Base-by-base conservation (phyloP, 2,888 invertebrate genomes). In the Ophonus ardosiacus region DNA sequence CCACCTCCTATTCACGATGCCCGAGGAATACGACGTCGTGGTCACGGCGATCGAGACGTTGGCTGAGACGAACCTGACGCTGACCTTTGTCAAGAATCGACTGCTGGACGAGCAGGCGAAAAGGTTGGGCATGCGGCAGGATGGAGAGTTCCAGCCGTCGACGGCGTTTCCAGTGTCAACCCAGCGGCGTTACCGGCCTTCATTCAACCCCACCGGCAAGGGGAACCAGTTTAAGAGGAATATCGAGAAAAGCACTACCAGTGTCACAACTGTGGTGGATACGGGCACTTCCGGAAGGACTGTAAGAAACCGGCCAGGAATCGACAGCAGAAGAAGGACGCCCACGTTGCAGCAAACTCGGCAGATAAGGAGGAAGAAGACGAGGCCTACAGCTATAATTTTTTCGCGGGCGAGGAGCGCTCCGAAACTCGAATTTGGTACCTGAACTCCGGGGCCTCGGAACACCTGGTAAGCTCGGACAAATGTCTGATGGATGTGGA, bases 41-140 rank as follows among this genome's bases (percentile, higher is more conserved):
- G 87, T 88, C 4, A 87, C 87, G 13, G 88, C 88, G 13, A 24
- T 88, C 56, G 88, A 87, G 82, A 87, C 87, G 3, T 31, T 84
- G 7, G n/a, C 80, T 10, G 63, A 74, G n/a, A 71, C 74, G 6
- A 85, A 86, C 40, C 65, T 87, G 51, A 85, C 86, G 3, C 17
- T 87, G 31, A 80, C 56, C 10, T 87, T 88, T 81, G 88, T 88
- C 8, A 88, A 88, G 85, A 88, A 86, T 68, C 79, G 87, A 15
- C 84, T 88, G 7, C 61, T 86, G 15, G 87, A 88, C 40, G 87
- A 87, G 81, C 87, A 88, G 87, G 78, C 78, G 21, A 78, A 78
- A 21, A 78, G 78, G 78, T 15, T 18, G 24, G 78, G 78, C 8
- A 13, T 51, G 6, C 51, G 63, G 56, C 78, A 78, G 6, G 56